Evolutionary conservation across 2,113 vertebrate species (phyloP).

Genomic region (Genyomyrus donnyi): DNA sequence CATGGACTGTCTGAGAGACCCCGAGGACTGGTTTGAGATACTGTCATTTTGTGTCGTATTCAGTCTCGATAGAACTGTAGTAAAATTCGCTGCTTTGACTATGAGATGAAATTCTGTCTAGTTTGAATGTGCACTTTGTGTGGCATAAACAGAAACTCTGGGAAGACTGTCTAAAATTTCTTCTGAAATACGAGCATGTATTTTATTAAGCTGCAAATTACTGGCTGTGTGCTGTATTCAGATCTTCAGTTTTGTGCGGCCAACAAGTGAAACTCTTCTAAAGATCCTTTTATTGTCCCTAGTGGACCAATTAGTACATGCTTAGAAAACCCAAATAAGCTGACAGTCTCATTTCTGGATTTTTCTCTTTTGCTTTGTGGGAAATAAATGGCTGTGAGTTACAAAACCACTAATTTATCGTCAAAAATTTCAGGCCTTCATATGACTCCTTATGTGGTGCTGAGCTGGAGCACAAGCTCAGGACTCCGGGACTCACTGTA

Average conservation of each 20-base stretch:
- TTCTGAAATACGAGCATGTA: slow-evolving; percentile 27
- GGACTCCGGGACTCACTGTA: neutral
- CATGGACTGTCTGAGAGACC: neutral
- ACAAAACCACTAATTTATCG: neutral
- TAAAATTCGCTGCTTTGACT: neutral
- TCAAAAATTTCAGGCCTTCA: neutral
- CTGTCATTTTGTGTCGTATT: neutral
- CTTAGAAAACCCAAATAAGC: slow-evolving; percentile 12
- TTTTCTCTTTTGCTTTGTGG: neutral
- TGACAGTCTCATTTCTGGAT: neutral
- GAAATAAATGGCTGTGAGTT: neutral
- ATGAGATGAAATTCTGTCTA: too few species aligned
- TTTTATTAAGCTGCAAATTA: slow-evolving; percentile 30
- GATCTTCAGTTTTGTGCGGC: slow-evolving; percentile 26
- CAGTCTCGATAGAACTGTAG: neutral
- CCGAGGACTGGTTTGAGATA: neutral
- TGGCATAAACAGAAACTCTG: neutral
- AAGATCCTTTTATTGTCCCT: slow-evolving; percentile 37
- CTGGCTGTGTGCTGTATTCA: slow-evolving; percentile 20
- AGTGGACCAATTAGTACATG: slow-evolving; percentile 42
- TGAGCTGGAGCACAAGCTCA: neutral
- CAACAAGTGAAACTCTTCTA: slow-evolving; percentile 19
- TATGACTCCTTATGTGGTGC: neutral
- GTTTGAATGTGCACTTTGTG: neutral
- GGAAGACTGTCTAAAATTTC: slow-evolving; percentile 14